Evolutionary conservation across 2,113 vertebrate species (phyloP).

Genomic region (Poecilia latipinna): DNA sequence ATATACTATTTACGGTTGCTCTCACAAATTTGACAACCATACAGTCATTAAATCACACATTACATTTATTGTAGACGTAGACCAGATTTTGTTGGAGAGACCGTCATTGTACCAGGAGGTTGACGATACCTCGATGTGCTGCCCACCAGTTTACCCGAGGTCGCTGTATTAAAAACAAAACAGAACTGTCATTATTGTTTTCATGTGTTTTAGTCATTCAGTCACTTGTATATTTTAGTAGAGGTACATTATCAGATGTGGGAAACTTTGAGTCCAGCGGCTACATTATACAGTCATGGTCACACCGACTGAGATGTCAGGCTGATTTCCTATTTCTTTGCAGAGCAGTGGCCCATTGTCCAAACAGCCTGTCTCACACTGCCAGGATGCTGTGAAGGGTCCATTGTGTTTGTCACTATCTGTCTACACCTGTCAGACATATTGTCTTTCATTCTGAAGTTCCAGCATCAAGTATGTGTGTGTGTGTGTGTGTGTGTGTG

Average conservation of each 20-base stretch:
- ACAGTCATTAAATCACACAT: too few relatives aligned
- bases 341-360: conserved; percentile 19
- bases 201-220: background rate
- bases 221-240: background rate
- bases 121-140: background rate
- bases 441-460: conserved; percentile 44
- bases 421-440: conserved; percentile 53
- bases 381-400: conserved; percentile 38
- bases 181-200: background rate
- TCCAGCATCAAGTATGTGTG: conserved; percentile 11
- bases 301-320: conserved; percentile 27
- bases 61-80: background rate
- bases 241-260: background rate
- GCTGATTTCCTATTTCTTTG: conserved; percentile 17
- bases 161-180: background rate
- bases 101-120: background rate
- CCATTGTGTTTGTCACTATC: conserved; percentile 61
- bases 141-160: background rate
- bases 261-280: background rate
- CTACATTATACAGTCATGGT: conserved; percentile 2
- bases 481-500: conserved; percentile 16
- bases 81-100: background rate
- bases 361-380: conserved; percentile 40
- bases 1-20: too few relatives aligned
- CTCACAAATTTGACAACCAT: too few relatives aligned